These are phyloP conservation scores for Leptodirus hochenwartii DNA, from an alignment of 2,888 invertebrate genomes.

Conservation along the genomic window DNA sequence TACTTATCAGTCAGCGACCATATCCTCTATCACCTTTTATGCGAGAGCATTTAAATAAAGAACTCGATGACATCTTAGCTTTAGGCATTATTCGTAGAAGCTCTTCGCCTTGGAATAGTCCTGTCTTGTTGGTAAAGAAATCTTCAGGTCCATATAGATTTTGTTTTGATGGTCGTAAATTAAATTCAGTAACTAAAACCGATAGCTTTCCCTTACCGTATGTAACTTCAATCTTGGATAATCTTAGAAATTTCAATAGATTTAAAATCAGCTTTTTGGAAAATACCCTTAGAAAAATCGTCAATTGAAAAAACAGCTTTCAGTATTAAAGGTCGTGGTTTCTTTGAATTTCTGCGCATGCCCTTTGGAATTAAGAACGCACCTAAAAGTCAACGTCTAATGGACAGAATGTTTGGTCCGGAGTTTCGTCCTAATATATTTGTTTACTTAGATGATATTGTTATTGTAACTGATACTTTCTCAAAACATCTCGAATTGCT, in stretches of 20 bases:
- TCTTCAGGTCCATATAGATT: background rate
- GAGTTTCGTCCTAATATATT: constrained; percentile 9
- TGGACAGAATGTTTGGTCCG: constrained; percentile 12
- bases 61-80: constrained; percentile 8
- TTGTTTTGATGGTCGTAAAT: constrained; percentile 7
- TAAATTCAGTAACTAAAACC: constrained; percentile 8
- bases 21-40: constrained; percentile 12
- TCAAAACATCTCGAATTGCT: constrained; percentile 8
- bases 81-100: constrained; percentile 2
- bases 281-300: constrained; percentile 10
- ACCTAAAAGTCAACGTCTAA: constrained; percentile 12
- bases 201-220: constrained; percentile 9
- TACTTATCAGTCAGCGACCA: constrained; percentile 12
- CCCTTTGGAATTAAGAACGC: constrained; percentile 14
- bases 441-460: constrained; percentile 11
- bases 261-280: constrained; percentile 13
- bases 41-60: constrained; percentile 7
- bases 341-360: constrained; percentile 8
- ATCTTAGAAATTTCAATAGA: constrained; percentile 10
- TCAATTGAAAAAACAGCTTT: constrained; percentile 10
- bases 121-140: constrained; percentile 15
- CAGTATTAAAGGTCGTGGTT: constrained; percentile 2
- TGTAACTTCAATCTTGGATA: constrained; percentile 8
- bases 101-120: constrained; percentile 14
- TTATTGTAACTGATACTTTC: constrained; percentile 8